These are phyloP conservation scores for Apotomis turbidana DNA, from an alignment of 2,888 invertebrate genomes.

Conservation along the genomic window DNA sequence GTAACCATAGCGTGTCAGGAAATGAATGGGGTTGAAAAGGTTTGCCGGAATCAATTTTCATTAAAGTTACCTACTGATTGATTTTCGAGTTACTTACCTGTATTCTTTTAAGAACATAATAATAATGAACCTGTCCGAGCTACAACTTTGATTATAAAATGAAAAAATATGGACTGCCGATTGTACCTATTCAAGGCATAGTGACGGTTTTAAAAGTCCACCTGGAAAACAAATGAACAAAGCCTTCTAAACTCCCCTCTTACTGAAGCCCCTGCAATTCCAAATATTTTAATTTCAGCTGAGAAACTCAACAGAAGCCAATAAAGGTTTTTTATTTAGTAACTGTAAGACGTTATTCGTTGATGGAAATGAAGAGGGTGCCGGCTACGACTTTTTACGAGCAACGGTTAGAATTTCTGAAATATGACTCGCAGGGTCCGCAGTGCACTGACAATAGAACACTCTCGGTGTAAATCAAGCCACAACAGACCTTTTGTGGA, in stretches of 20 bases:
- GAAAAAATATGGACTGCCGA: background rate
- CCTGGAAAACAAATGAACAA: constrained; percentile 24
- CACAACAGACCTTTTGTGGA: constrained; percentile 10
- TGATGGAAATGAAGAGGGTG: constrained; percentile 49
- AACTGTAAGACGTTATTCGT: constrained; percentile 40
- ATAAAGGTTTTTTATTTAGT: constrained; percentile 41
- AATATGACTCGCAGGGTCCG: constrained; percentile 67
- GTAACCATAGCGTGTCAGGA: constrained; percentile 26
- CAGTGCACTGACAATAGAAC: constrained; percentile 46
- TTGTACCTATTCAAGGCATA: background rate
- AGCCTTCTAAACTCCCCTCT: constrained; percentile 11
- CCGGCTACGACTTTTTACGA: constrained; percentile 61
- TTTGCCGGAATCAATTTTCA: constrained; percentile 15
- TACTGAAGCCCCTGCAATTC: constrained; percentile 19
- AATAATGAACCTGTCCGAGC: no score
- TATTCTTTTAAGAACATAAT: no score
- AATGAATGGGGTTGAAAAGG: constrained; percentile 26
- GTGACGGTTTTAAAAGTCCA: constrained; percentile 6
- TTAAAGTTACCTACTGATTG: constrained; percentile 7
- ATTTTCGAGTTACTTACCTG: background rate
- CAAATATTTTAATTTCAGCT: constrained; percentile 35
- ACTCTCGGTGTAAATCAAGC: constrained; percentile 12
- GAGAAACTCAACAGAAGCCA: constrained; percentile 38
- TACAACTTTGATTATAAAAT: no score
- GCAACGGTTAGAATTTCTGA: constrained; percentile 65